Evolutionary conservation across 2,113 vertebrate genomes (phyloP).

Genomic region (Cygnus atratus): DNA sequence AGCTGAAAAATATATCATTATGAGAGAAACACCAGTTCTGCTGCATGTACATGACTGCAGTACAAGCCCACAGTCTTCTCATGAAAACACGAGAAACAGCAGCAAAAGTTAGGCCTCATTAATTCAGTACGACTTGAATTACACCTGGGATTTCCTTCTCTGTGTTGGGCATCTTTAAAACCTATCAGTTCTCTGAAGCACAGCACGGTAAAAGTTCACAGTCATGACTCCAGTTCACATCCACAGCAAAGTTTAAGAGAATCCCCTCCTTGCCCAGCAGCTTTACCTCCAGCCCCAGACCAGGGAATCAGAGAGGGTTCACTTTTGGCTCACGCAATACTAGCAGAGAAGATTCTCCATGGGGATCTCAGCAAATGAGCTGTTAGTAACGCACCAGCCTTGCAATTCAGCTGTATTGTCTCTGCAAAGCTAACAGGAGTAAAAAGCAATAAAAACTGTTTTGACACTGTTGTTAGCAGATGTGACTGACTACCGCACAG

Average conservation of each 20-base stretch:
- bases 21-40: neutral
- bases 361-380: neutral
- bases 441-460: constrained; percentile 23
- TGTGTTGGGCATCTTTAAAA: neutral
- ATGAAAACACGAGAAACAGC: neutral
- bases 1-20: neutral
- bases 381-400: neutral
- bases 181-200: neutral
- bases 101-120: neutral
- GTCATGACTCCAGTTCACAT: neutral
- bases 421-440: constrained; percentile 5
- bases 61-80: neutral
- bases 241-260: neutral
- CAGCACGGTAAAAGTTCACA: neutral
- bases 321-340: neutral
- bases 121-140: neutral
- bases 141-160: neutral
- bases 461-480: neutral
- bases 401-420: neutral
- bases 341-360: neutral
- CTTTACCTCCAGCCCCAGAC: neutral
- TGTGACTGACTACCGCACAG: neutral
- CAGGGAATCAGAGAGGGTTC: neutral
- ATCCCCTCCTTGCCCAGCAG: neutral
- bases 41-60: neutral